phyloP scores from a whole-genome alignment of 2,113 vertebrate genomes.

The Sula dactylatra region DNA sequence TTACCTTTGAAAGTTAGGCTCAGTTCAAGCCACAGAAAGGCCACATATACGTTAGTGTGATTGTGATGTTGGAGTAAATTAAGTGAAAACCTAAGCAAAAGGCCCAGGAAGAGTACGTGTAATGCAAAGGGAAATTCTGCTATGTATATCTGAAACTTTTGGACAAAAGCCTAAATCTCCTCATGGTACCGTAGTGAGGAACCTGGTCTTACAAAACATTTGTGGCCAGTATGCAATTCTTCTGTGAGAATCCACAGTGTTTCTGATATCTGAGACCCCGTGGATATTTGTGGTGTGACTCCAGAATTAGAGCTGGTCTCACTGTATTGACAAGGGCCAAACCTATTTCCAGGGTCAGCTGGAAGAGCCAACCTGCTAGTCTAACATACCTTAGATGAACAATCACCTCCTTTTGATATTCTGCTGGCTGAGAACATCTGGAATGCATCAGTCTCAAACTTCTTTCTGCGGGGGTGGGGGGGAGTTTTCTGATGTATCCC shows the following conservation, averaged over 20 bases:
- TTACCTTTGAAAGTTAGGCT: background rate
- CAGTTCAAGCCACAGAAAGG: background rate
- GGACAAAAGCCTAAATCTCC: background rate
- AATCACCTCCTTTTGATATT: background rate
- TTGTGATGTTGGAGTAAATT: background rate
- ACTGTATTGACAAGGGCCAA: background rate
- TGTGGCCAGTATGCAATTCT: background rate
- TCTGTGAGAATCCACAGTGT: no score
- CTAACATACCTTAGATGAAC: background rate
- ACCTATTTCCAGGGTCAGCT: background rate
- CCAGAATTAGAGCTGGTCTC: background rate
- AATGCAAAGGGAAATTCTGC: background rate
- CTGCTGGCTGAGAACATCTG: background rate
- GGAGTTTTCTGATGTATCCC: background rate
- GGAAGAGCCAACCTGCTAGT: background rate
- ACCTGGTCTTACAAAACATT: accelerated
- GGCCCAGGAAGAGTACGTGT: background rate
- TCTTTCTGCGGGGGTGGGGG: background rate
- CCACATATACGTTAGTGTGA: background rate
- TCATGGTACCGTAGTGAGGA: background rate
- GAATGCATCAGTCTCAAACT: accelerated
- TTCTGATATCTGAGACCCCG: background rate
- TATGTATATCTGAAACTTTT: background rate
- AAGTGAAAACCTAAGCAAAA: background rate
- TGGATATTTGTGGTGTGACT: background rate